Base-by-base conservation (phyloP, 1,140 invertebrate genomes). In the Saccostrea cuccullata region DNA sequence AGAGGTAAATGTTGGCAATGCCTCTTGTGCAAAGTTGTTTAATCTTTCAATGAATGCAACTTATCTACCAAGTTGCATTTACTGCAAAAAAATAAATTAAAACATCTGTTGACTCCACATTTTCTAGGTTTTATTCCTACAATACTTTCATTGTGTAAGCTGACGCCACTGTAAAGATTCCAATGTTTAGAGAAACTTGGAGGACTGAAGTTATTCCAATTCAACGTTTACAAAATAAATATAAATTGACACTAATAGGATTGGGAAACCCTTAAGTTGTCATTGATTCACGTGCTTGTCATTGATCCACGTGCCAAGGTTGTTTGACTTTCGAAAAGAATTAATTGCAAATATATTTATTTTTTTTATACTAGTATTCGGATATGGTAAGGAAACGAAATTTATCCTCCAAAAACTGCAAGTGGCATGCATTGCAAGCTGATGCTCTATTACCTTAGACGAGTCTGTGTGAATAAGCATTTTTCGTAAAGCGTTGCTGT, bases 181-280 rank as follows among this genome's bases (percentile, higher is more conserved):
- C 26, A 77, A 15, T 77, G 70, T 77, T 77, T 77, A 77, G 70
- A 77, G 70, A 77, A 77, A 15, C 30, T 47, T 26, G 70, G 30
- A 15, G 70, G 23, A 26, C 11, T 36, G 23, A 77, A 17, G 15
- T 13, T 36, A 26, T 77, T 26, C 30, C 70, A 77, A 30, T 77
- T 36, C 26, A 77, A 77, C 30, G 70, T 77, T 77, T 77, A 77
- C 70, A 77, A 77, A 77, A 77, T 77, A 77, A 77, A 77, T 77
- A 77, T 30, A 77, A 77, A 77, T 77, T 77, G 70, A 77, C 70
- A 77, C 26, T 30, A 30, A 77, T 77, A 30, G 26, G 70, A 77
- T 13, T 77, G 70, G 30, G 15, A 26, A 17, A 77, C 13, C 70
- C 26, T 30, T 77, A 77, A 30, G 12, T 26, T 73, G 67, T 73